Percentiles rank a stretch among this genome's conserved stretches.
Conservation (phyloP, 1,140 invertebrate genomes). For the Cotesia typhae region DNA sequence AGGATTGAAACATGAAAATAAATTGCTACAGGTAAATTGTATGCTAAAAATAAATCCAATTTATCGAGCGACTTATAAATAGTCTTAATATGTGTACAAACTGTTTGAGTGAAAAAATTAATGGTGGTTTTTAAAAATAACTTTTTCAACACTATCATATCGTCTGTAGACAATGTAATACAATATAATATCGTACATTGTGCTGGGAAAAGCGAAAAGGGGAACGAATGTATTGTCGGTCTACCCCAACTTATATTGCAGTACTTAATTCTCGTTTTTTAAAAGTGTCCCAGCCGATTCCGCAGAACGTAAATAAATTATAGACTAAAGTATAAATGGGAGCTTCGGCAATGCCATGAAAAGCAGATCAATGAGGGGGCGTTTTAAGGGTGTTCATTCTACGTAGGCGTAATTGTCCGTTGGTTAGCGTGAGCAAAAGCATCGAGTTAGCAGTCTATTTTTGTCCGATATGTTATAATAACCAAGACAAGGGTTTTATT, state of each 20-base stretch:
- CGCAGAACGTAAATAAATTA: slow-evolving; percentile 9
- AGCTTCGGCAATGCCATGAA: slow-evolving; percentile 17
- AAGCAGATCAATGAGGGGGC: slow-evolving; percentile 14
- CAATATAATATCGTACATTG: no score
- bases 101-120: slow-evolving; percentile 42
- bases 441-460: no score
- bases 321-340: neutral
- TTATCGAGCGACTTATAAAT: slow-evolving; percentile 65
- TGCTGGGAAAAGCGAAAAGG: no score
- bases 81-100: slow-evolving; percentile 43
- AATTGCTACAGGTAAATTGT: slow-evolving; percentile 32
- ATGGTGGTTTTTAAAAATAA: no score
- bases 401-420: slow-evolving; percentile 5
- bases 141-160: no score
- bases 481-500: no score
- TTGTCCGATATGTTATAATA: no score
- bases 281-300: neutral
- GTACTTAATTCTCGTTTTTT: neutral
- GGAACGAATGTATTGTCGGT: neutral
- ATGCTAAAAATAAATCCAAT: slow-evolving; percentile 58
- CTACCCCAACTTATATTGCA: neutral
- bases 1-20: slow-evolving; percentile 11
- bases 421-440: no score
- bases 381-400: neutral
- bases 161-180: no score